A percentile compares a stretch with the other conserved stretches of the same genome.
Evolutionary conservation across 2,888 invertebrate genomes (phyloP).

Genomic region (Margaritifera margaritifera): DNA sequence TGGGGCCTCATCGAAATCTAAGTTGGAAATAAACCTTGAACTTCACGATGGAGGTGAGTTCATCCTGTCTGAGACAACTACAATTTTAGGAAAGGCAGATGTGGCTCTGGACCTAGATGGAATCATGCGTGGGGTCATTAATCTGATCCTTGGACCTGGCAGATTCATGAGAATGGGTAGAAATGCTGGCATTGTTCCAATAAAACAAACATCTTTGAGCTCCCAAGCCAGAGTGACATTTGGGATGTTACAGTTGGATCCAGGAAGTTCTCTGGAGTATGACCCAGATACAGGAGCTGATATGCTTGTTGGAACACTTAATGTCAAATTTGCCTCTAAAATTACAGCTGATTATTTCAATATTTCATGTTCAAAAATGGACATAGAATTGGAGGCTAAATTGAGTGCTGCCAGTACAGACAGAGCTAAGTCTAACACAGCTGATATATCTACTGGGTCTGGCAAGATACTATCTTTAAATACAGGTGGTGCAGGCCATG

Average conservation of each 20-base stretch:
- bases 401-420: conserved; percentile 46
- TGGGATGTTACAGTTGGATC: conserved; percentile 55
- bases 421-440: conserved; percentile 36
- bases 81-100: conserved; percentile 49
- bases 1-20: conserved; percentile 35
- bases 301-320: conserved; percentile 44
- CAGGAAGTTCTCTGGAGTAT: conserved; percentile 49
- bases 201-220: conserved; percentile 34
- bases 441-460: conserved; percentile 41
- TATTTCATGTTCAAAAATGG: conserved; percentile 42
- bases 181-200: conserved; percentile 51
- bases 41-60: conserved; percentile 60
- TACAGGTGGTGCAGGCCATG: conserved; percentile 50
- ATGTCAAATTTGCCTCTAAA: conserved; percentile 47
- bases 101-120: conserved; percentile 58
- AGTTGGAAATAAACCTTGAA: conserved; percentile 55
- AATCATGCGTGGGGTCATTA: conserved; percentile 46
- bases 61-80: conserved; percentile 56
- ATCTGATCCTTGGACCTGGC: conserved; percentile 45
- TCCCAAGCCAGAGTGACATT: conserved; percentile 44
- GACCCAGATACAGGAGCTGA: conserved; percentile 51
- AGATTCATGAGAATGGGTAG: conserved; percentile 52
- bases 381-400: conserved; percentile 50
- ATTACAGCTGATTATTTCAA: conserved; percentile 54
- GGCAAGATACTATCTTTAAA: conserved; percentile 11